Evolutionary conservation across 2,888 invertebrate genomes (phyloP).

Genomic region (Antheraea assamensis): DNA sequence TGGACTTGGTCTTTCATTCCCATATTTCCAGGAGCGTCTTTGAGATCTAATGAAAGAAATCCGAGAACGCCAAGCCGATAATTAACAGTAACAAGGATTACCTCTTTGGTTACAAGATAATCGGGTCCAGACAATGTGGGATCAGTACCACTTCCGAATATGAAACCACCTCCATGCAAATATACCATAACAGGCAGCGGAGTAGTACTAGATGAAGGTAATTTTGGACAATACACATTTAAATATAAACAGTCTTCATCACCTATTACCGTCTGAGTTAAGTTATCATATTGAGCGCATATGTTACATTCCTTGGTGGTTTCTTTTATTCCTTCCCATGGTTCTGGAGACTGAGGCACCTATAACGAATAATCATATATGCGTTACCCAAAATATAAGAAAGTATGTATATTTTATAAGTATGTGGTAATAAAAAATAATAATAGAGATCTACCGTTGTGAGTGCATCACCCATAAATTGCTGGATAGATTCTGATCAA

Average conservation of each 20-base stretch:
- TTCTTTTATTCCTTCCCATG: conserved; percentile 84
- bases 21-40: conserved; percentile 76
- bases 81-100: conserved; percentile 69
- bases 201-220: conserved; percentile 43
- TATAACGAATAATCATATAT: conserved; percentile 37
- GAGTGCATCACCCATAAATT: too few species aligned
- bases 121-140: conserved; percentile 66
- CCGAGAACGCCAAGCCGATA: conserved; percentile 74
- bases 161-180: conserved; percentile 74
- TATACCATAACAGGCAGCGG: conserved; percentile 72
- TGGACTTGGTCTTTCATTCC: conserved; percentile 78
- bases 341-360: conserved; percentile 62
- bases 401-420: too few species aligned
- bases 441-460: too few species aligned
- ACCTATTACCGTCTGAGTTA: conserved; percentile 76
- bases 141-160: conserved; percentile 71
- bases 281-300: conserved; percentile 84
- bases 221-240: conserved; percentile 85
- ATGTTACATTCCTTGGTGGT: conserved; percentile 83
- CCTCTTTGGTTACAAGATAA: conserved; percentile 66
- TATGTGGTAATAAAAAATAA: too few species aligned
- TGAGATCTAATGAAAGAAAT: conserved; percentile 63
- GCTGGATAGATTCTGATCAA: too few species aligned
- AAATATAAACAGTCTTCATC: conserved; percentile 86
- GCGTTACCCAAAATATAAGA: background rate